Evolutionary conservation across 2,888 invertebrate genomes (phyloP).

Genomic region (Portevinia maculata): DNA sequence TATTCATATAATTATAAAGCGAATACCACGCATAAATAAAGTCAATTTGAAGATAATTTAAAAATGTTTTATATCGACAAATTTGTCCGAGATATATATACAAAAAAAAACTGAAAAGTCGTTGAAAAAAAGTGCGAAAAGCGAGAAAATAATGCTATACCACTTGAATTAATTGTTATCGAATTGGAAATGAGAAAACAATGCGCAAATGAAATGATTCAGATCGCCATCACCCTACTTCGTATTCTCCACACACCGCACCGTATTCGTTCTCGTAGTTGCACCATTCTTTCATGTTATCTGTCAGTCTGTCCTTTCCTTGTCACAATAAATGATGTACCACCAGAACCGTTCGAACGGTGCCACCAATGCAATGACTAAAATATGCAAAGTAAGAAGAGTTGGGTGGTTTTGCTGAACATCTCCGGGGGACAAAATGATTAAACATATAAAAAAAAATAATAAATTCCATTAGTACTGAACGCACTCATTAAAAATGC

Average conservation of each 20-base stretch:
- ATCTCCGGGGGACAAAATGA: not conserved
- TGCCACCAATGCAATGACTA: constrained; percentile 3
- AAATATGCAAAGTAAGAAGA: constrained; percentile 53
- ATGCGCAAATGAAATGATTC: constrained; percentile 67
- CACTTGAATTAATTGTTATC: constrained; percentile 73
- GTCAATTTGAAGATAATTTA: constrained; percentile 65
- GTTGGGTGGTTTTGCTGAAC: constrained; percentile 17
- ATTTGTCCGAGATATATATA: constrained; percentile 21
- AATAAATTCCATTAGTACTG: constrained; percentile 69
- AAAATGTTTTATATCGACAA: constrained; percentile 45
- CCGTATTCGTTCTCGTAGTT: not conserved
- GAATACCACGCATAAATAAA: constrained; percentile 67
- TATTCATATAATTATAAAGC: constrained; percentile 68
- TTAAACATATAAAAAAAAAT: constrained; percentile 27
- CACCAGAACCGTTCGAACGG: not conserved
- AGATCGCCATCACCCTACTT: constrained; percentile 17
- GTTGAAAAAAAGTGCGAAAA: constrained; percentile 9
- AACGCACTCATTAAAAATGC: constrained; percentile 64
- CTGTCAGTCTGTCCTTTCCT: constrained; percentile 10
- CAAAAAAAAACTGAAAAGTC: constrained; percentile 1
- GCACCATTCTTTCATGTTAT: not conserved
- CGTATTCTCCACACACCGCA: not conserved
- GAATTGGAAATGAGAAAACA: constrained; percentile 69
- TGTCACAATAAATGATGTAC: constrained; percentile 59
- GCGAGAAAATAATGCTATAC: constrained; percentile 2